Conservation (phyloP, 1,140 invertebrate species). For the Papilio helenus region DNA sequence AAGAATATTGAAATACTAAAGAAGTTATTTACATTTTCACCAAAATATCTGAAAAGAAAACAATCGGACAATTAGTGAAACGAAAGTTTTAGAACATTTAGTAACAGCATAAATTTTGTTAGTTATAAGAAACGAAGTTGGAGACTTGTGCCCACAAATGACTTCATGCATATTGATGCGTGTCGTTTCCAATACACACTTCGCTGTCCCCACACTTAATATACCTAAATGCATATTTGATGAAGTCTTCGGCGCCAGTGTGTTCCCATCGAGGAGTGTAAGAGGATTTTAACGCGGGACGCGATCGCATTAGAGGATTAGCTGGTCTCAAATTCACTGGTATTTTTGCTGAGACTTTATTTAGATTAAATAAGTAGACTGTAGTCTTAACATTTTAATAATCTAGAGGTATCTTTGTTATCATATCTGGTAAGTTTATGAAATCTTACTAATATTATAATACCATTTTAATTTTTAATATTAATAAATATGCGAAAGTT, state of each 20-base stretch:
- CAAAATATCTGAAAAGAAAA: neutral
- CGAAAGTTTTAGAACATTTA: neutral
- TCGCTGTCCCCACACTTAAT: slow-evolving; percentile 41
- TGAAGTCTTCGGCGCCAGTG: slow-evolving; percentile 41
- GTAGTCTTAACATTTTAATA: neutral
- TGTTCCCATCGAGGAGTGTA: slow-evolving; percentile 45
- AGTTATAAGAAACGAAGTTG: neutral
- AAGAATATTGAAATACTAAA: no score
- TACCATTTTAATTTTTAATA: no score
- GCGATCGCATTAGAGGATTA: slow-evolving; percentile 11
- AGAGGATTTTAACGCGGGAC: slow-evolving; percentile 45
- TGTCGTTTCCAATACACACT: slow-evolving; percentile 27
- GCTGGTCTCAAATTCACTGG: slow-evolving; percentile 1
- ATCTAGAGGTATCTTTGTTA: neutral
- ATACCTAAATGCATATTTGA: slow-evolving; percentile 50
- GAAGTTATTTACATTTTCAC: no score
- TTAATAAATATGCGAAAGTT: no score
- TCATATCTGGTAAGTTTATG: no score
- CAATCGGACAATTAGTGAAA: neutral
- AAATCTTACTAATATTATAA: no score
- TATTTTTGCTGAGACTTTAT: neutral
- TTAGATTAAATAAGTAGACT: slow-evolving; percentile 9
- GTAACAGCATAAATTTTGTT: neutral
- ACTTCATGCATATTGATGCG: slow-evolving; percentile 19
- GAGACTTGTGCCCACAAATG: neutral